Evolutionary conservation across 2,113 vertebrate species (phyloP), one percentile per base, ranked within the genome.

Genomic region (Rhadina sibilatrix): DNA sequence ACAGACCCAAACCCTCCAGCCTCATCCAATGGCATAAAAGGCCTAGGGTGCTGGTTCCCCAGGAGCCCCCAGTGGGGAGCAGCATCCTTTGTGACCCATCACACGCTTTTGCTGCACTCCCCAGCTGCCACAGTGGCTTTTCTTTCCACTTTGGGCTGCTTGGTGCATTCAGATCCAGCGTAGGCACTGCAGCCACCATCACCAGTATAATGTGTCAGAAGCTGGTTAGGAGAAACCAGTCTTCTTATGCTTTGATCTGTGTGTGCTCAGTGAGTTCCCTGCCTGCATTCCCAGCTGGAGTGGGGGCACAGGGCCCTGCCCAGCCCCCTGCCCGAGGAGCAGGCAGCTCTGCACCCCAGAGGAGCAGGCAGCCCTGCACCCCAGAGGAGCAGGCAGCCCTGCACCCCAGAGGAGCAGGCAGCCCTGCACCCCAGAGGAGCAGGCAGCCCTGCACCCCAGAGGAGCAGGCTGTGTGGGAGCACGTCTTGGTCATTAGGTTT

Each of bases 11-110:
- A 19, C 33, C 69, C 33, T 83, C 42, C 65, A 47, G 31, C n/a
- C 33, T 6, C 50, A n/a, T 47, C 15, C 18, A 0, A 0, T 7
- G 61, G 37, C 65, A 16, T 4, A 0, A 15, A 30, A 54, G 27
- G 30, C 8, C n/a, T 40, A 9, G 50, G 57, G 14, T 8, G 37
- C 33, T 21, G 70, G 28, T 10, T 49, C 70, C 24, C n/a, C 4
- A 2, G 68, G 50, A 87, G 37, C 46, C 59, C 49, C 42, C 69
- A 1, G 35, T 7, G 15, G 23, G 64, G 8, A 50, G 42, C 64
- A 56, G 13, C 6, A 4, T 40, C 54, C 44, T 87, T 60, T 70
- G 52, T 65, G 75, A 57, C 75, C 56, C 17, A 5, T 42, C 33
- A 35, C 10, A 3, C 1, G 0, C 4, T 18, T 77, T 60, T 49